Percentiles rank a stretch among this genome's conserved stretches.
phyloP scores from a whole-genome alignment of 2,113 vertebrate species.

The Pterocles gutturalis region DNA sequence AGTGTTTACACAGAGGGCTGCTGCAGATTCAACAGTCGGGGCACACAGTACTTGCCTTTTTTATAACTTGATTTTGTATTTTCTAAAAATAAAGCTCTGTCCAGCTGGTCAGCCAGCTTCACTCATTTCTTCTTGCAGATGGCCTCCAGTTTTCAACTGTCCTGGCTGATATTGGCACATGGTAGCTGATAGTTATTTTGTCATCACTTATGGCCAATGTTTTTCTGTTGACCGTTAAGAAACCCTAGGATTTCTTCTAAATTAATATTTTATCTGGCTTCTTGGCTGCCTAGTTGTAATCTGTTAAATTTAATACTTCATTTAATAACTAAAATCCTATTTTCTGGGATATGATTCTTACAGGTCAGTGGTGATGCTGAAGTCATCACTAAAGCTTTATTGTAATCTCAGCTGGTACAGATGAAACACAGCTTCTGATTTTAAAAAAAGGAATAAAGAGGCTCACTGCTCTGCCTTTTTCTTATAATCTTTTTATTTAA shows the following conservation, averaged over 20 bases:
- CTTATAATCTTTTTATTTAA: neutral
- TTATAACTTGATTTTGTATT: neutral
- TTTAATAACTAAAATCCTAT: neutral
- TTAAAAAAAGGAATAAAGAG: neutral
- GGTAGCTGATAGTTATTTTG: neutral
- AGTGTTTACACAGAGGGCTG: neutral
- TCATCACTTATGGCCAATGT: rapidly evolving
- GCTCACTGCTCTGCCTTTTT: neutral
- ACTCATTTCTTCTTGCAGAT: neutral
- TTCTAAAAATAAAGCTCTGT: neutral
- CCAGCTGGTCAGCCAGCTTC: neutral
- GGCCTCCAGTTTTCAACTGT: neutral
- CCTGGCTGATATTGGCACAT: neutral
- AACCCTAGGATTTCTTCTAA: neutral
- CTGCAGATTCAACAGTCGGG: neutral
- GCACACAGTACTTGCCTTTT: neutral
- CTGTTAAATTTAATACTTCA: neutral
- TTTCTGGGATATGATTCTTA: neutral
- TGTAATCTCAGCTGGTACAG: neutral
- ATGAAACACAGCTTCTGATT: neutral
- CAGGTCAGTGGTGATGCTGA: neutral
- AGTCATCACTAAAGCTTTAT: neutral
- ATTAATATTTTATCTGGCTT: neutral
- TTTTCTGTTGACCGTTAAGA: neutral
- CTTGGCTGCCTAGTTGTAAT: neutral